Conservation (phyloP, 2,888 invertebrate genomes). For the Drosophila ustulata region DNA sequence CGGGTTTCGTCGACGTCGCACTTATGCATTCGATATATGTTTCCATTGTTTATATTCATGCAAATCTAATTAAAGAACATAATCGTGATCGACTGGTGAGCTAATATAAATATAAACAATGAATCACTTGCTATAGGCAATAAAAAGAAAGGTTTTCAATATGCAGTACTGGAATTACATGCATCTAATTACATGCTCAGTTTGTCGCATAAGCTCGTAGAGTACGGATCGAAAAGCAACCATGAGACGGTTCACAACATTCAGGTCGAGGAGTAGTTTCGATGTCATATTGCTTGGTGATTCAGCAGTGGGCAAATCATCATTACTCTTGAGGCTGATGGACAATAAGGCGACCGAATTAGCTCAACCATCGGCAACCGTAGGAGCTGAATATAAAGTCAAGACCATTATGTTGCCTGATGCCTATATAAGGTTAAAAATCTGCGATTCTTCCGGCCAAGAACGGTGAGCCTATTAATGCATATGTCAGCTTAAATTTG, state of each 20-base stretch:
- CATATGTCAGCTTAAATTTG: background rate
- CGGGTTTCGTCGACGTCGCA: too few relatives aligned
- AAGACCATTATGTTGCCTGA: constrained; percentile 5
- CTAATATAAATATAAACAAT: background rate
- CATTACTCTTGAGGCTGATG: constrained; percentile 27
- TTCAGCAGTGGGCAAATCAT: constrained; percentile 52
- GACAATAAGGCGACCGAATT: background rate
- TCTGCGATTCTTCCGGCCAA: constrained; percentile 49
- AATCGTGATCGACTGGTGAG: background rate
- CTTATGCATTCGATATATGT: background rate
- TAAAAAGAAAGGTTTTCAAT: background rate
- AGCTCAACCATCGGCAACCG: background rate
- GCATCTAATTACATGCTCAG: constrained; percentile 9
- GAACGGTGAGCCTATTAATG: constrained; percentile 25
- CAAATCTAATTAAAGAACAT: background rate
- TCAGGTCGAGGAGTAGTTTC: background rate
- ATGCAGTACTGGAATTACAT: background rate
- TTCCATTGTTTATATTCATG: background rate
- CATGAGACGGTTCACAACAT: background rate
- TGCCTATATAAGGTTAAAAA: constrained; percentile 16
- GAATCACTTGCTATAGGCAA: background rate
- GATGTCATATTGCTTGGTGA: constrained; percentile 42
- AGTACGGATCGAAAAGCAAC: constrained; percentile 5
- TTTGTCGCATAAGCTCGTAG: background rate
- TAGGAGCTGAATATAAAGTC: constrained; percentile 28